phyloP scores from a whole-genome alignment of 2,888 invertebrate genomes.

The Agonopterix arenella region DNA sequence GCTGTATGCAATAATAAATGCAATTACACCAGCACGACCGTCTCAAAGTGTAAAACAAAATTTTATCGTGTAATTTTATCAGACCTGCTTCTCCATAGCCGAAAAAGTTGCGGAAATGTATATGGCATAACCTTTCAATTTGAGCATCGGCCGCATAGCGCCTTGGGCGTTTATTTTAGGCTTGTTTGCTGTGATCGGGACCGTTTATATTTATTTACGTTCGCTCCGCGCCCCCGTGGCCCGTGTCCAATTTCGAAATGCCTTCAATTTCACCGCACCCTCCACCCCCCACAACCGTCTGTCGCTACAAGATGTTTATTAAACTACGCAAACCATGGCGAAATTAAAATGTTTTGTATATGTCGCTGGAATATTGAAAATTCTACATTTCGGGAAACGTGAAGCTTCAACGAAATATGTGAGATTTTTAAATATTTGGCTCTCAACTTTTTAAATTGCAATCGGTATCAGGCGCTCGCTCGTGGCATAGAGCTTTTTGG shows the following conservation, averaged over 20 bases:
- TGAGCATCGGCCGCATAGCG: constrained; percentile 8
- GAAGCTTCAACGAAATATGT: too few species aligned
- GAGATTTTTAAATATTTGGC: too few species aligned
- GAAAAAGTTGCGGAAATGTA: constrained; percentile 8
- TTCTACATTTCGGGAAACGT: too few species aligned
- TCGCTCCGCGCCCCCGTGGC: constrained; percentile 22
- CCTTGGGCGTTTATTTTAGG: constrained; percentile 5
- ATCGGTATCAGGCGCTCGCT: too few species aligned
- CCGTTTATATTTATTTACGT: constrained; percentile 37
- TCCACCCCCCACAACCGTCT: constrained; percentile 13
- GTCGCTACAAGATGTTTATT: constrained; percentile 26
- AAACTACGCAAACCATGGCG: constrained; percentile 17
- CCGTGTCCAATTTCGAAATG: constrained; percentile 32
- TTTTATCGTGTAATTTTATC: too few species aligned
- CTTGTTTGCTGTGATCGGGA: constrained; percentile 32
- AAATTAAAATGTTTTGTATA: constrained; percentile 10
- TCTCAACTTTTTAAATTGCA: too few species aligned
- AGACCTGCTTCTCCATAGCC: too few species aligned
- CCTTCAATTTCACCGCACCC: constrained; percentile 20
- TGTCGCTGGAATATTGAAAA: too few species aligned
- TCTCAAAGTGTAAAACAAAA: too few species aligned
- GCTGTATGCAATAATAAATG: too few species aligned
- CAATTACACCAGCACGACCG: too few species aligned
- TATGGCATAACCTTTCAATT: constrained; percentile 2
- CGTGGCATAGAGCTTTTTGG: too few species aligned